phyloP scores from a whole-genome alignment of 2,113 vertebrate species.

The Cygnus buccinator region DNA sequence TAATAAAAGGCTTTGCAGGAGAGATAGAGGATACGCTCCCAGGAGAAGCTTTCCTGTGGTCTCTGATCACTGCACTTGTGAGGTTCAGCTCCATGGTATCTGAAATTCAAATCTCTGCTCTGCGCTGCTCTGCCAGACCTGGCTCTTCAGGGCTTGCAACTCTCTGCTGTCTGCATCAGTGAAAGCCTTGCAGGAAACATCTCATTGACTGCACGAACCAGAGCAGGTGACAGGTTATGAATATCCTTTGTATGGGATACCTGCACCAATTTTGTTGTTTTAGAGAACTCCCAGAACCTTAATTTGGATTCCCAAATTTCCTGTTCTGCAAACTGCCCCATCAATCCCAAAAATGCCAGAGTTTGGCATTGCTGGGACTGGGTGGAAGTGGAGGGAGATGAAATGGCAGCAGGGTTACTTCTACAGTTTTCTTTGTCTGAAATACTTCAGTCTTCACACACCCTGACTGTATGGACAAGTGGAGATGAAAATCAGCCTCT shows the following conservation, averaged over 20 bases:
- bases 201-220: not conserved
- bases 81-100: not conserved
- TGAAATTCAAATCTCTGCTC: not conserved
- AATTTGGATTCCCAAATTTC: not conserved
- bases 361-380: not conserved
- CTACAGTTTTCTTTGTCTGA: not conserved
- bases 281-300: not conserved
- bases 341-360: not conserved
- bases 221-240: not conserved
- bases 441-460: not conserved
- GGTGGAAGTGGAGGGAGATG: not conserved
- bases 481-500: not conserved
- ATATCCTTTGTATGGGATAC: not conserved
- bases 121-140: not conserved
- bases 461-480: not conserved
- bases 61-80: not conserved
- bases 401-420: not conserved
- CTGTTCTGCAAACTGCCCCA: not conserved
- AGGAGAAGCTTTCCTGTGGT: not conserved
- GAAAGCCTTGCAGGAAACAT: not conserved
- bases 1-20: constrained; percentile 50
- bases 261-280: not conserved
- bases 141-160: not conserved
- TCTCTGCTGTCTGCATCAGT: not conserved
- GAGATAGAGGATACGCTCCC: not conserved